Conservation (phyloP, 2,113 vertebrate genomes). For the Pogona vitticeps region DNA sequence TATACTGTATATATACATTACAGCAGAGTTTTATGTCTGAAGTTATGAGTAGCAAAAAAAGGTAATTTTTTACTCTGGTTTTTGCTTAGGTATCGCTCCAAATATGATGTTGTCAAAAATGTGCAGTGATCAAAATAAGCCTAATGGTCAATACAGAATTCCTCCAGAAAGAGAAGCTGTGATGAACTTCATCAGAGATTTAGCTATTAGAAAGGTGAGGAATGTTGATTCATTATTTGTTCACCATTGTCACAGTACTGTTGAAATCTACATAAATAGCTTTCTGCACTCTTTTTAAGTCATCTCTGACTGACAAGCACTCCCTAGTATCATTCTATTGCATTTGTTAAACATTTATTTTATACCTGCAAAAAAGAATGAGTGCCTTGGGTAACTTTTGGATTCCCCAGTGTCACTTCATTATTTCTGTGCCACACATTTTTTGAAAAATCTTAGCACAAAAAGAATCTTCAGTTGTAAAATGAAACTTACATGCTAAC, state of each 20-base stretch:
- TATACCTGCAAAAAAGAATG: neutral
- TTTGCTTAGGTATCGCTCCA: conserved; percentile 89
- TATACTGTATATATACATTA: neutral
- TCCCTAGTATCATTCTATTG: neutral
- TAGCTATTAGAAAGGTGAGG: conserved; percentile 94
- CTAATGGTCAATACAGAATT: conserved; percentile 92
- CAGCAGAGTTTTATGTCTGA: neutral
- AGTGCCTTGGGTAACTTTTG: too few relatives aligned
- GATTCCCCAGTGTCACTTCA: too few relatives aligned
- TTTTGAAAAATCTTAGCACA: too few relatives aligned
- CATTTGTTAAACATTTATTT: neutral
- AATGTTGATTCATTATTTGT: neutral
- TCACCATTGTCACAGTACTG: neutral
- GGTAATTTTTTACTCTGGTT: neutral
- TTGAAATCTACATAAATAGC: neutral
- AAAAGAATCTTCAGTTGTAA: too few relatives aligned
- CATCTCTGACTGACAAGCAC: too few relatives aligned
- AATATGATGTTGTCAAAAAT: conserved; percentile 97
- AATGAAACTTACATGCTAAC: too few relatives aligned
- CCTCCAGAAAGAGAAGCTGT: conserved; percentile 81
- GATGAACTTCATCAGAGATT: conserved; percentile 88
- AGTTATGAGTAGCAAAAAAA: neutral
- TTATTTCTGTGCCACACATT: too few relatives aligned
- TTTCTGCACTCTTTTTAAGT: neutral
- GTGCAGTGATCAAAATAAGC: conserved; percentile 97